A percentile compares a stretch with the other conserved stretches of the same genome.
phyloP scores from a whole-genome alignment of 2,113 vertebrate species.

The Lasiurus borealis region DNA sequence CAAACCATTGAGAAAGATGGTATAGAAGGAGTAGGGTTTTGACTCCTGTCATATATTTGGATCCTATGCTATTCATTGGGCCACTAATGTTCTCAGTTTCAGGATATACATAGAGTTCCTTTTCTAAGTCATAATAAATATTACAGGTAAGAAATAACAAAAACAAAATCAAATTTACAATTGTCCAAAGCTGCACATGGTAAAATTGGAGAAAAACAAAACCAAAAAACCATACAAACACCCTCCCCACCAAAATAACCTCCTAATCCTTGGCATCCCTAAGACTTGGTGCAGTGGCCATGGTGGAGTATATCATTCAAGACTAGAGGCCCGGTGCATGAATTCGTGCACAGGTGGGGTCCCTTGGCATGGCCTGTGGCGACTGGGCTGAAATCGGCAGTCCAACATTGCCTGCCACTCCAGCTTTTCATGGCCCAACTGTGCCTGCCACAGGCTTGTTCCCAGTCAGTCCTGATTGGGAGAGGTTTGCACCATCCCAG shows the following conservation, averaged over 20 bases:
- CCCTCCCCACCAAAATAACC: background rate
- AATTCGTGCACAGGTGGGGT: too few species aligned
- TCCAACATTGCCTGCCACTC: too few species aligned
- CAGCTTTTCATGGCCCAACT: too few species aligned
- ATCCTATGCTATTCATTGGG: background rate
- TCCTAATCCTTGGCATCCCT: background rate
- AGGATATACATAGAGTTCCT: background rate
- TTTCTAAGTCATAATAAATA: background rate
- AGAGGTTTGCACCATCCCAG: too few species aligned
- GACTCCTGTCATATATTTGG: background rate
- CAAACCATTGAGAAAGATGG: background rate
- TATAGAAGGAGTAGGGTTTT: background rate
- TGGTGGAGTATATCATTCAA: background rate
- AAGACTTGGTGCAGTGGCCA: background rate
- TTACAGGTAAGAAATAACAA: background rate
- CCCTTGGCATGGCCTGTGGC: too few species aligned
- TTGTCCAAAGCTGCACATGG: background rate
- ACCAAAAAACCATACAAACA: background rate
- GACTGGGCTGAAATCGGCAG: too few species aligned
- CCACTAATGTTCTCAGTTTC: background rate
- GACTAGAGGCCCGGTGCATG: too few species aligned
- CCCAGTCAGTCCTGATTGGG: too few species aligned
- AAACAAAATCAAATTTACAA: background rate
- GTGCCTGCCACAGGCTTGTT: too few species aligned
- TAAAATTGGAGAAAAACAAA: background rate